A percentile compares a stretch with the other conserved stretches of the same genome.
Evolutionary conservation across 2,113 vertebrate genomes (phyloP).

Genomic region (Hippocampus barbouri): DNA sequence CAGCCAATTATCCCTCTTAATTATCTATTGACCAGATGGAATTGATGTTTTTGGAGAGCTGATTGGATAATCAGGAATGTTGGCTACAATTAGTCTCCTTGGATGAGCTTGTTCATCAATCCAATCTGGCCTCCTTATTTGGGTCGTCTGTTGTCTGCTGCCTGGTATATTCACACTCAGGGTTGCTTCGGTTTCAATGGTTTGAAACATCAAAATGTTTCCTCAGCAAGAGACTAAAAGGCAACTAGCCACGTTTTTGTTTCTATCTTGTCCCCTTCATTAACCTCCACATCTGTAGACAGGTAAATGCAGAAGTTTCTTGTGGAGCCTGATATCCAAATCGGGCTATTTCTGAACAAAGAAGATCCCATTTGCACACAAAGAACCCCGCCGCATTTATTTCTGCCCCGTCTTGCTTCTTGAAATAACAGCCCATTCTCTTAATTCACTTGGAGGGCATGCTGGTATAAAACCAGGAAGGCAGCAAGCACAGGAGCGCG

Average conservation of each 20-base stretch:
- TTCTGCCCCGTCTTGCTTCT: slow-evolving; percentile 62
- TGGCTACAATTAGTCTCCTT: slow-evolving; percentile 66
- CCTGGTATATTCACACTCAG: slow-evolving; percentile 39
- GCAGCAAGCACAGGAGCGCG: slow-evolving; percentile 61
- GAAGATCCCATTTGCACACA: slow-evolving; percentile 61
- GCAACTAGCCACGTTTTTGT: slow-evolving; percentile 18
- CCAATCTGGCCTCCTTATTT: slow-evolving; percentile 65
- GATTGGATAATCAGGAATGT: slow-evolving; percentile 73
- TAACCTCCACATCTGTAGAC: slow-evolving; percentile 51
- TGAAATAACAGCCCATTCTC: slow-evolving; percentile 80
- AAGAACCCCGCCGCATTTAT: slow-evolving; percentile 59
- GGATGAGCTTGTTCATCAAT: slow-evolving; percentile 61
- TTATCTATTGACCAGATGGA: slow-evolving; percentile 73
- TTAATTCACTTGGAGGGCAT: slow-evolving; percentile 75
- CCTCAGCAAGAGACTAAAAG: background rate
- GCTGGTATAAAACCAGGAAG: slow-evolving; percentile 82
- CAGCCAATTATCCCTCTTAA: slow-evolving; percentile 73
- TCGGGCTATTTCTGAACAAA: slow-evolving; percentile 61
- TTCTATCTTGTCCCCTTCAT: slow-evolving; percentile 39
- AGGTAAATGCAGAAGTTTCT: slow-evolving; percentile 25
- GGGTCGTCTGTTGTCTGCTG: slow-evolving; percentile 49
- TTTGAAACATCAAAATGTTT: slow-evolving; percentile 8
- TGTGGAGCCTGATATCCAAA: slow-evolving; percentile 50
- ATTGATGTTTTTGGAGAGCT: slow-evolving; percentile 70
- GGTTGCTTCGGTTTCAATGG: slow-evolving; percentile 1